These are phyloP conservation scores for Brachionichthys hirsutus DNA, from an alignment of 2,113 vertebrate species.

Conservation along the genomic window DNA sequence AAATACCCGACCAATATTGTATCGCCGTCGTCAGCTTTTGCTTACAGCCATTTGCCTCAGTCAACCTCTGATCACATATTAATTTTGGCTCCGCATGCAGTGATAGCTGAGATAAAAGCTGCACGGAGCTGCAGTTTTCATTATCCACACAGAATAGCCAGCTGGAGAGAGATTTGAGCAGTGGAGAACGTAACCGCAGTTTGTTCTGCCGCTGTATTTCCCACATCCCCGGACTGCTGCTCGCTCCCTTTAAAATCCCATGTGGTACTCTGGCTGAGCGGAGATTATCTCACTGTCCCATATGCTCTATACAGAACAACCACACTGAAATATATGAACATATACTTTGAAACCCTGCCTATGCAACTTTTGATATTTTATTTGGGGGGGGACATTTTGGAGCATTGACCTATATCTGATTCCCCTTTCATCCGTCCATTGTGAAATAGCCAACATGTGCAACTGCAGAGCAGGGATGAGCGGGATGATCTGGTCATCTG, in stretches of 20 bases:
- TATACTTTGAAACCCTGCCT: neutral
- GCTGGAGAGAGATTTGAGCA: slow-evolving; percentile 29
- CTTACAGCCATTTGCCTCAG: slow-evolving; percentile 23
- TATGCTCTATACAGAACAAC: slow-evolving; percentile 23
- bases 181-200: slow-evolving; percentile 30
- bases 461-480: slow-evolving; percentile 13
- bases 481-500: slow-evolving; percentile 37
- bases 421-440: slow-evolving; percentile 13
- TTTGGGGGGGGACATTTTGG: neutral
- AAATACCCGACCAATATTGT: slow-evolving; percentile 1
- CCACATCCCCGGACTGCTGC: slow-evolving; percentile 36
- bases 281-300: slow-evolving; percentile 47
- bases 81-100: slow-evolving; percentile 10
- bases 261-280: slow-evolving; percentile 31
- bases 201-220: slow-evolving; percentile 43
- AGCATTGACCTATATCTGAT: slow-evolving; percentile 15
- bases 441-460: slow-evolving; percentile 25
- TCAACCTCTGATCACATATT: slow-evolving; percentile 14
- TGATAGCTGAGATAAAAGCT: slow-evolving; percentile 33
- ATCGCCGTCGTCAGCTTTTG: slow-evolving; percentile 15
- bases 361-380: neutral
- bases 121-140: slow-evolving; percentile 32
- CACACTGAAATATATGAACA: slow-evolving; percentile 8
- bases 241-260: slow-evolving; percentile 46
- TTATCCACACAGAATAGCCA: slow-evolving; percentile 41